These are phyloP conservation scores for Chorisops tibialis DNA, from an alignment of 2,888 invertebrate species.

Conservation along the genomic window DNA sequence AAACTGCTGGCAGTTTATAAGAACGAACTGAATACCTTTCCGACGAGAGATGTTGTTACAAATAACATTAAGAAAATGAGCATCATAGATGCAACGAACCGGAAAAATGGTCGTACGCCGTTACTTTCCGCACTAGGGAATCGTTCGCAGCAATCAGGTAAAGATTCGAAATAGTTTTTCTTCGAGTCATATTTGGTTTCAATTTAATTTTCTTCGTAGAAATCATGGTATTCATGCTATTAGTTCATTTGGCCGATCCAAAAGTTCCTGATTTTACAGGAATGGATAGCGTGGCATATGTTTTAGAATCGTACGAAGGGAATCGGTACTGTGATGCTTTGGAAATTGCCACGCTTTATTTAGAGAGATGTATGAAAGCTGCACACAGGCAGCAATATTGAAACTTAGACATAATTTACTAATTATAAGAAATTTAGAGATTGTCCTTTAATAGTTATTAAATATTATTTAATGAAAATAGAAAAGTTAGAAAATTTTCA, in stretches of 20 bases:
- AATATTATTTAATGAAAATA: neutral
- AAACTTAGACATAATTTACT: neutral
- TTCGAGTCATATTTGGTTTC: neutral
- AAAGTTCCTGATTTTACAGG: constrained; percentile 44
- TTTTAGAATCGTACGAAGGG: constrained; percentile 39
- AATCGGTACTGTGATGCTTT: constrained; percentile 41
- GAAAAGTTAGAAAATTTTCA: neutral
- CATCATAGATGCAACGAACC: constrained; percentile 43
- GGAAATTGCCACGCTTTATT: constrained; percentile 39
- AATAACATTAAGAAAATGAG: constrained; percentile 35
- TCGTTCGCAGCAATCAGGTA: constrained; percentile 7
- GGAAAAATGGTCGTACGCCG: constrained; percentile 42
- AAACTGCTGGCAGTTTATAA: constrained; percentile 23
- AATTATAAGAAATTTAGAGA: too few species aligned
- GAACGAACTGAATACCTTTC: neutral
- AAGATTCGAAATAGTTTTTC: constrained; percentile 41
- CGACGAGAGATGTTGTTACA: neutral
- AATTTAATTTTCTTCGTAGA: constrained; percentile 12
- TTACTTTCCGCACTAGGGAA: constrained; percentile 45
- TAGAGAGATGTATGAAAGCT: constrained; percentile 34
- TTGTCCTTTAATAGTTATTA: neutral
- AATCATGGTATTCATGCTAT: constrained; percentile 23
- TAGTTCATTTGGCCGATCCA: constrained; percentile 41
- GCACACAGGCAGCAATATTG: neutral
- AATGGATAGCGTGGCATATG: constrained; percentile 43